A percentile compares a stretch with the other conserved stretches of the same genome.
Conservation (phyloP, 2,888 invertebrate species). For the Heliothis peltigera region DNA sequence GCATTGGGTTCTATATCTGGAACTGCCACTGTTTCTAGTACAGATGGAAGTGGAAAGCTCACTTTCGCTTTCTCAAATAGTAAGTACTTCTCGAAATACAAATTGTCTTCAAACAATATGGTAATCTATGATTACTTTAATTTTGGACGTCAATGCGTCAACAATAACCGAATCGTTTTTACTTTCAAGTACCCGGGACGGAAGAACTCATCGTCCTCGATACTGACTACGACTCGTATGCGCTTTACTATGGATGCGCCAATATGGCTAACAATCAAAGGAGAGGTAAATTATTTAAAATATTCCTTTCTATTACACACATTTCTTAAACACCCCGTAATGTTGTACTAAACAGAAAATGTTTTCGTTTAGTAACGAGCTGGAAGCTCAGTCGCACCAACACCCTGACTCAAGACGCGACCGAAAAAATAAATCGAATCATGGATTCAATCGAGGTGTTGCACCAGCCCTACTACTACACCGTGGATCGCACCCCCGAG, state of each 20-base stretch:
- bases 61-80: conserved; percentile 81
- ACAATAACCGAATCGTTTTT: too few species aligned
- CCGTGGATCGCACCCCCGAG: conserved; percentile 57
- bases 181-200: too few species aligned
- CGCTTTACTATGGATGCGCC: conserved; percentile 90
- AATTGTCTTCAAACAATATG: too few species aligned
- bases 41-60: conserved; percentile 87
- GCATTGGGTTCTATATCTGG: conserved; percentile 85
- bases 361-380: conserved; percentile 72
- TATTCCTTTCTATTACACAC: too few species aligned
- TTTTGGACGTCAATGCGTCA: too few species aligned
- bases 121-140: too few species aligned
- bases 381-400: conserved; percentile 76
- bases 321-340: too few species aligned
- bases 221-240: conserved; percentile 90
- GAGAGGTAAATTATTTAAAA: conserved; percentile 66
- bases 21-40: conserved; percentile 77
- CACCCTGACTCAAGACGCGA: conserved; percentile 49
- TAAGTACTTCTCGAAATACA: conserved; percentile 52
- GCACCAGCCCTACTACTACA: conserved; percentile 65
- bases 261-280: conserved; percentile 69
- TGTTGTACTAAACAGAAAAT: background rate
- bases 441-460: conserved; percentile 58
- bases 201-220: too few species aligned
- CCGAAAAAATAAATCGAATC: conserved; percentile 52